Conservation (phyloP, 2,888 invertebrate genomes). For the Habrosyne pyritoides region DNA sequence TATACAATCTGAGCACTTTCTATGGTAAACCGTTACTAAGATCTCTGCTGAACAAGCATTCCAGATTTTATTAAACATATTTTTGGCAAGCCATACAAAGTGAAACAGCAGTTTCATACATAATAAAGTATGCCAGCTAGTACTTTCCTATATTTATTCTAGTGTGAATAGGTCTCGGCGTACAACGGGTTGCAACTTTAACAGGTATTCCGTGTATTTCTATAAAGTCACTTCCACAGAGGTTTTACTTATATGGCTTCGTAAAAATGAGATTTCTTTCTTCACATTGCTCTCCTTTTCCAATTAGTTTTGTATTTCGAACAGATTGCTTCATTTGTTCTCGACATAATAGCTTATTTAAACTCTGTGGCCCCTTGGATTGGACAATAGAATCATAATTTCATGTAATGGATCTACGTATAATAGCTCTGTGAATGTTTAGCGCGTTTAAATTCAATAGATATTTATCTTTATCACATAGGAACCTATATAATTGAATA, state of each 20-base stretch:
- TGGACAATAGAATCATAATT: slow-evolving; percentile 5
- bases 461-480: neutral
- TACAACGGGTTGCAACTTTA: slow-evolving; percentile 20
- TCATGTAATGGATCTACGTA: slow-evolving; percentile 12
- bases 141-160: slow-evolving; percentile 17
- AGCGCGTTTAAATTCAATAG: slow-evolving; percentile 10
- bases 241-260: slow-evolving; percentile 23
- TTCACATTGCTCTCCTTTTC: slow-evolving; percentile 36
- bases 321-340: slow-evolving; percentile 11
- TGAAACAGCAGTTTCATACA: slow-evolving; percentile 2
- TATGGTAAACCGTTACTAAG: neutral
- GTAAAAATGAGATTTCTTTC: slow-evolving; percentile 50
- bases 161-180: slow-evolving; percentile 10
- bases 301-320: slow-evolving; percentile 19
- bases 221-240: slow-evolving; percentile 23
- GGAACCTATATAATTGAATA: neutral
- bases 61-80: slow-evolving; percentile 2
- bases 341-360: slow-evolving; percentile 1
- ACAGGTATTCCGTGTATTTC: slow-evolving; percentile 41
- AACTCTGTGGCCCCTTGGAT: slow-evolving; percentile 5
- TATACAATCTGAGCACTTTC: neutral
- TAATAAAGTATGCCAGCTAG: slow-evolving; percentile 9
- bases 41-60: neutral
- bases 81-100: neutral
- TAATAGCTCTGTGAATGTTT: slow-evolving; percentile 29